Percentiles rank a stretch among this genome's conserved stretches.
Evolutionary conservation across 2,888 invertebrate genomes (phyloP).

Genomic region (Stenolophus ochropezus): DNA sequence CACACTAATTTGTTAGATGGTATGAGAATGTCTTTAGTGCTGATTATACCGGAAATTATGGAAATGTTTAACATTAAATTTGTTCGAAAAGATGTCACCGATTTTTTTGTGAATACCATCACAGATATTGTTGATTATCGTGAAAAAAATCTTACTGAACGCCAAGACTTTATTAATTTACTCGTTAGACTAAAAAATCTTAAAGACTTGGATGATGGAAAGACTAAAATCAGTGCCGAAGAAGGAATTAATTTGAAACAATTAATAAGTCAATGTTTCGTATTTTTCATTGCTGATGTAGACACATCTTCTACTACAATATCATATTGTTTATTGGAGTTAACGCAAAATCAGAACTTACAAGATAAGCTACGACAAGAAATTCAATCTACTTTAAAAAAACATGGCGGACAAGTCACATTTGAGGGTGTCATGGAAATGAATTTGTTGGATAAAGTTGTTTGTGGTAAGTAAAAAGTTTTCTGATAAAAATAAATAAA

Average conservation of each 20-base stretch:
- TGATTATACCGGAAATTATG: constrained; percentile 1
- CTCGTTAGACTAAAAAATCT: constrained; percentile 39
- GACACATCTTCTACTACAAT: constrained; percentile 78
- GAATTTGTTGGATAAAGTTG: constrained; percentile 36
- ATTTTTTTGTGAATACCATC: constrained; percentile 26
- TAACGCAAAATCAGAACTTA: constrained; percentile 74
- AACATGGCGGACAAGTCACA: constrained; percentile 66
- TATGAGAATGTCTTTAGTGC: constrained; percentile 1
- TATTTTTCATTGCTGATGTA: constrained; percentile 78
- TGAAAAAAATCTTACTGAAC: constrained; percentile 21
- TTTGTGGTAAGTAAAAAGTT: constrained; percentile 19
- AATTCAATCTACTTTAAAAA: constrained; percentile 71
- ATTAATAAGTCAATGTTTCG: constrained; percentile 76
- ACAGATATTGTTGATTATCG: constrained; percentile 10
- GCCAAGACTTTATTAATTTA: constrained; percentile 42
- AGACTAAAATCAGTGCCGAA: background rate
- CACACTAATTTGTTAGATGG: background rate
- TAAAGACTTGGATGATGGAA: background rate
- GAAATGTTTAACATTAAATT: background rate
- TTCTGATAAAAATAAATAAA: no score
- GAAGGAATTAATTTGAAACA: constrained; percentile 75
- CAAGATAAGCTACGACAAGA: constrained; percentile 74
- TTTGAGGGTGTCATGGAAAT: constrained; percentile 29
- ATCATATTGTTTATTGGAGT: constrained; percentile 75
- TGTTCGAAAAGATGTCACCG: background rate